Base-by-base conservation (phyloP, 2,797 vertebrate species). In the Pseudotriccus pelzelni region DNA sequence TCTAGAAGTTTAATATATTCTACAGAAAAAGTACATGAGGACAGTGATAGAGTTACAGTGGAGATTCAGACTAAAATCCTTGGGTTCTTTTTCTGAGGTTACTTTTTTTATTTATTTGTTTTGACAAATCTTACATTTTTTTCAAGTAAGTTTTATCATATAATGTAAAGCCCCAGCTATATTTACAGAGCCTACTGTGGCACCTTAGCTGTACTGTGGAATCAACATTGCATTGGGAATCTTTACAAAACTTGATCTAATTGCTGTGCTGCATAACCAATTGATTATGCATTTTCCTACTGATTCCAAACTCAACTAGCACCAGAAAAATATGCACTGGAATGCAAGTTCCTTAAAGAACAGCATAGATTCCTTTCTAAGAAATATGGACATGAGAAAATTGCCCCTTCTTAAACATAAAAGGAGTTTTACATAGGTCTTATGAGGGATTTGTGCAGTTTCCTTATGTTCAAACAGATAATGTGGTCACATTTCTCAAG, bases 381-480 rank as follows among this genome's bases (percentile, higher is more conserved):
- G 90, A 92, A 96, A 89, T 87, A 77, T 10, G 67, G 53, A 44
- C 81, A 73, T 46, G 68, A 92, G 90, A 95, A 97, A 96, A 97
- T 97, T 96, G 90, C 84, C 58, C 87, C 84, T 93, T 96, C 93
- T 92, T 93, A 91, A 91, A 91, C 94, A 96, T 96, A 92, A 97
- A 97, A 97, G 84, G 79, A 77, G 53, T 96, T 97, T 96, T 95
- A 96, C 92, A 94, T 92, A 93, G 82, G 89, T 76, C 90, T 96
- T 96, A 91, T 83, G 81, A 93, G 69, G 92, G 92, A 96, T 96
- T 96, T 96, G 72, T 91, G 90, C 93, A 87, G 89, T 93, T 95
- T 96, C 89, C 94, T 96, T 95, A 96, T 96, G 96, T 96, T 95
- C 95, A 96, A 96, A 96, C 50, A 95, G 96, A 97, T 97, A 96